Percentiles rank a stretch among this genome's conserved stretches.
Evolutionary conservation across 2,797 vertebrate species (phyloP).

Genomic region (Silurus aristotelis): DNA sequence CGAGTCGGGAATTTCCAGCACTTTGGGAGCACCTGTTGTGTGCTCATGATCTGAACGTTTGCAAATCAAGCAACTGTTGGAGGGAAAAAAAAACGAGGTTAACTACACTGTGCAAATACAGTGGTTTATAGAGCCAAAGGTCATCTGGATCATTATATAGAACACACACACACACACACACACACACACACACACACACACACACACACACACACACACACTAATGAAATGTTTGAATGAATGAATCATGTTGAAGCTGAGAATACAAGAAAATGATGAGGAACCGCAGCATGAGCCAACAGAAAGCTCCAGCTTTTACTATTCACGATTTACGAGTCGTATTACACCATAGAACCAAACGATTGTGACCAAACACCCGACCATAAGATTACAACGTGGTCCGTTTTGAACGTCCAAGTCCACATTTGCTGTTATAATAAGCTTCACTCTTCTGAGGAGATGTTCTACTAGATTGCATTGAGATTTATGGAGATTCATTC

Average conservation of each 20-base stretch:
- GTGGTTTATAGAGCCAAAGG: background rate
- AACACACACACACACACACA: background rate
- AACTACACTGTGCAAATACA: too few relatives aligned
- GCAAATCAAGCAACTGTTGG: background rate
- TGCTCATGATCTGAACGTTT: background rate
- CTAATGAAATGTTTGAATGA: background rate
- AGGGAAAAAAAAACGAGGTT: background rate
- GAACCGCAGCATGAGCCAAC: background rate
- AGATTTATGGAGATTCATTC: too few relatives aligned
- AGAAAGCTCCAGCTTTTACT: background rate
- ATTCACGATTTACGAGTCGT: too few relatives aligned
- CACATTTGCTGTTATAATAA: too few relatives aligned
- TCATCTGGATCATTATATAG: background rate
- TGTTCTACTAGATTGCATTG: too few relatives aligned
- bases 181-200: slow-evolving; percentile 5
- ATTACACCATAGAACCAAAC: too few relatives aligned
- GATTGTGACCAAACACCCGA: too few relatives aligned
- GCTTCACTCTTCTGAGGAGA: too few relatives aligned
- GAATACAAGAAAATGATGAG: background rate
- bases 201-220: background rate
- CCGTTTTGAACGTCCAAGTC: too few relatives aligned
- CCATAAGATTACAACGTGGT: too few relatives aligned
- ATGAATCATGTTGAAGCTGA: background rate
- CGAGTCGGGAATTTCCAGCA: background rate
- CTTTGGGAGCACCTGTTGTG: slow-evolving; percentile 12